Conservation (phyloP, 2,113 vertebrate species). For the Silurus meridionalis region DNA sequence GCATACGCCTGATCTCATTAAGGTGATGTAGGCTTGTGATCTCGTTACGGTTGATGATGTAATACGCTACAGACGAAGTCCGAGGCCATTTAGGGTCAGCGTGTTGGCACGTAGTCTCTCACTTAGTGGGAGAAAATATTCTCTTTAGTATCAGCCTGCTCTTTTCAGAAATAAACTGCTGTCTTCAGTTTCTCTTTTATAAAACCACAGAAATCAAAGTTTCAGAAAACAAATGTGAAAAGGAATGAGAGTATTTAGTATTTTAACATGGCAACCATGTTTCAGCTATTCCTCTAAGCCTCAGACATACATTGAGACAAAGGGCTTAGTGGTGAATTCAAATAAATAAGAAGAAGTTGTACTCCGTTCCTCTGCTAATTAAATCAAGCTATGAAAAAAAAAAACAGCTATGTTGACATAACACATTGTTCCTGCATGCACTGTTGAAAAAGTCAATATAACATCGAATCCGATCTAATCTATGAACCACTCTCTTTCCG, state of each 20-base stretch:
- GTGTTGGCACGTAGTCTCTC: slow-evolving; percentile 2
- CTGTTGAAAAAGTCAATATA: slow-evolving; percentile 4
- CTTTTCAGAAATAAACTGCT: background rate
- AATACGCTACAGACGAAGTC: slow-evolving; percentile 34
- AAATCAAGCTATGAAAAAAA: too few species aligned
- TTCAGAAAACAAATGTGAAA: background rate
- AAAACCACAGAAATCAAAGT: background rate
- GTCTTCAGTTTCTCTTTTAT: background rate
- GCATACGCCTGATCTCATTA: slow-evolving; percentile 41
- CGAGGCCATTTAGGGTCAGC: slow-evolving; percentile 35
- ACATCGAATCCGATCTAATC: slow-evolving; percentile 10
- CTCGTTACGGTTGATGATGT: slow-evolving; percentile 45
- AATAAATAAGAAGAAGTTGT: background rate
- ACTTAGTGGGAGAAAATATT: slow-evolving; percentile 9
- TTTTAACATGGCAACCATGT: background rate
- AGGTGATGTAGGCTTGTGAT: slow-evolving; percentile 51
- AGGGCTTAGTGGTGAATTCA: background rate
- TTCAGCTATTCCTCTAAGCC: background rate
- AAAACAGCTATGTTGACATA: slow-evolving; percentile 9
- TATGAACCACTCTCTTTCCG: slow-evolving; percentile 15
- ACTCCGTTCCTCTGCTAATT: background rate
- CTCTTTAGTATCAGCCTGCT: background rate
- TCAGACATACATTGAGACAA: background rate
- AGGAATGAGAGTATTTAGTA: background rate
- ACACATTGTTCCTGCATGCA: slow-evolving; percentile 15